phyloP scores from a whole-genome alignment of 2,113 vertebrate species.

The Numida meleagris region DNA sequence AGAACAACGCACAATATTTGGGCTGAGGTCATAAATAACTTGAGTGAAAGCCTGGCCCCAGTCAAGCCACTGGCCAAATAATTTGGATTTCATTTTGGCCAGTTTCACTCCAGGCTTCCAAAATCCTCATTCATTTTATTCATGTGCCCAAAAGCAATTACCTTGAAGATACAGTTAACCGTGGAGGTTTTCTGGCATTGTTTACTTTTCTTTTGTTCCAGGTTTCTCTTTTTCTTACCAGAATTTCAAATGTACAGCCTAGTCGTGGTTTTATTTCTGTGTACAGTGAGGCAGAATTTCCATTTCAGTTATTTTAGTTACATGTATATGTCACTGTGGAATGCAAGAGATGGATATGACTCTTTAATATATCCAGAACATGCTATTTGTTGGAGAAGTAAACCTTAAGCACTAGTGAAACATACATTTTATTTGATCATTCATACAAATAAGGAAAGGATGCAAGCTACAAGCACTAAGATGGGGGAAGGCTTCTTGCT shows the following conservation, averaged over 20 bases:
- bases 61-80: neutral
- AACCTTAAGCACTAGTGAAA: neutral
- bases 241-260: neutral
- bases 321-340: neutral
- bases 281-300: neutral
- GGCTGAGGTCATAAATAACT: neutral
- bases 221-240: neutral
- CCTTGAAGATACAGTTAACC: neutral
- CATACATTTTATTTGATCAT: neutral
- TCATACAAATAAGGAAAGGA: neutral
- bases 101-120: neutral
- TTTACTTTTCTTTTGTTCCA: neutral
- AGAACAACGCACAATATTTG: neutral
- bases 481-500: neutral
- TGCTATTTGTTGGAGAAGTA: neutral
- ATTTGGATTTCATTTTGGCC: neutral
- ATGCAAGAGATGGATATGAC: neutral
- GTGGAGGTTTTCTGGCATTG: neutral
- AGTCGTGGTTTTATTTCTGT: neutral
- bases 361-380: neutral
- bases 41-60: neutral
- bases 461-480: neutral
- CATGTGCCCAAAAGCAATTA: neutral
- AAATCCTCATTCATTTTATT: neutral
- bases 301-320: neutral